Conservation (phyloP, 2,888 invertebrate species). For the Acrobasis repandana region DNA sequence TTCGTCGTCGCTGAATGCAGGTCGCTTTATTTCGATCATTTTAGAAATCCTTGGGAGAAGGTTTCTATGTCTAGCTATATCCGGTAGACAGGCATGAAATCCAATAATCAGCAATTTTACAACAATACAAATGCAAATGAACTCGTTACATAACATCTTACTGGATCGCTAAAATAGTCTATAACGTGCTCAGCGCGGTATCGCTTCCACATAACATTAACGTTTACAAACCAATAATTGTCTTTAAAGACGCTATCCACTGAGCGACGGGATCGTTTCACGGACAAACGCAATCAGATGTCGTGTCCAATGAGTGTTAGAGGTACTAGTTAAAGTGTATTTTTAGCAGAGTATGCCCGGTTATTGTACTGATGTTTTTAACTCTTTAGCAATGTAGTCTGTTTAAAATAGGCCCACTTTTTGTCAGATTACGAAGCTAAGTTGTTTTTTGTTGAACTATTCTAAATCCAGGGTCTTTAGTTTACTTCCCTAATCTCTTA, state of each 20-base stretch:
- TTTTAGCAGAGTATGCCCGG: neutral
- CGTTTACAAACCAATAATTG: conserved; percentile 22
- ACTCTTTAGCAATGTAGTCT: no score
- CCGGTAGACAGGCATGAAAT: no score
- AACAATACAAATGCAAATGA: conserved; percentile 14
- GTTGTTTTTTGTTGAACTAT: no score
- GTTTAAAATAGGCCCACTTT: no score
- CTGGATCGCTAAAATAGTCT: conserved; percentile 15
- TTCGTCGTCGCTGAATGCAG: no score
- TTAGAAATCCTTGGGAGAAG: no score
- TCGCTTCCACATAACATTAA: conserved; percentile 16
- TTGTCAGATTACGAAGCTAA: no score
- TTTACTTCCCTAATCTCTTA: no score
- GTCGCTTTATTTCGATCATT: no score
- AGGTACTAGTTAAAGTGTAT: conserved; percentile 1
- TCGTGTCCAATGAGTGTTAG: conserved; percentile 1
- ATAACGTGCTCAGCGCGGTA: conserved; percentile 9
- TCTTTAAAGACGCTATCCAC: conserved; percentile 13
- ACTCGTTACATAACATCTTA: conserved; percentile 10
- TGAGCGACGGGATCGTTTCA: neutral
- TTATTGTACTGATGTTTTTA: neutral
- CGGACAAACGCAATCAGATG: neutral
- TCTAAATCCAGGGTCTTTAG: no score
- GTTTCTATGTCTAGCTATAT: no score
- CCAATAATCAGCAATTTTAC: neutral